Evolutionary conservation across 2,113 vertebrate species (phyloP).

Genomic region (Bucco capensis): DNA sequence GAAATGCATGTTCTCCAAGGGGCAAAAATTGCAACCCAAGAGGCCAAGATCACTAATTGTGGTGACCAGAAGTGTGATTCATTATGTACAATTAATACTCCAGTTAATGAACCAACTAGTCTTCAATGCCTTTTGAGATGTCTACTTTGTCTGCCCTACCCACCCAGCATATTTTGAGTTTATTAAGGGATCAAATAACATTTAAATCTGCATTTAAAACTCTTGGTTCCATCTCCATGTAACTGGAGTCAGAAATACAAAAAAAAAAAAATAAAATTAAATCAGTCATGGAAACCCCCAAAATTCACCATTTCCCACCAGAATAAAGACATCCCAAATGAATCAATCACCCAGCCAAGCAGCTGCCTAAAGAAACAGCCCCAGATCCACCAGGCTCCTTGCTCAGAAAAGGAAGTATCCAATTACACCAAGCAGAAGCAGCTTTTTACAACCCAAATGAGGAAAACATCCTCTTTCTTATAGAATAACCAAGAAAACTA

Average conservation of each 20-base stretch:
- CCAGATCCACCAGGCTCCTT: neutral
- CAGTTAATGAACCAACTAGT: neutral
- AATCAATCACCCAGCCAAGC: neutral
- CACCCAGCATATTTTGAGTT: neutral
- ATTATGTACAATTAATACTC: neutral
- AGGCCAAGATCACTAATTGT: neutral
- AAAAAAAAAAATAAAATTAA: neutral
- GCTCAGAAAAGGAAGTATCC: constrained; percentile 18
- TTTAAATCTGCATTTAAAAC: neutral
- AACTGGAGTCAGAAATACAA: neutral
- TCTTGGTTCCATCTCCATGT: neutral
- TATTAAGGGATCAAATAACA: neutral
- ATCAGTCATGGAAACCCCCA: neutral
- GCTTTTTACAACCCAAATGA: neutral
- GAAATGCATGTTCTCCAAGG: neutral
- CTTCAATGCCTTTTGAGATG: neutral
- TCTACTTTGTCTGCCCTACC: neutral
- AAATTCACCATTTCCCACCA: constrained; percentile 8
- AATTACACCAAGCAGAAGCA: neutral
- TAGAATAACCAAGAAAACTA: neutral
- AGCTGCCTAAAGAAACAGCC: constrained; percentile 46
- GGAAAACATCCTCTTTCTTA: constrained; percentile 13
- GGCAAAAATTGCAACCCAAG: neutral
- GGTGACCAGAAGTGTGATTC: neutral
- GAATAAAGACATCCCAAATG: neutral